These are phyloP conservation scores for Kryptolebias ocellatus DNA, from an alignment of 2,797 vertebrate species.

Conservation along the genomic window DNA sequence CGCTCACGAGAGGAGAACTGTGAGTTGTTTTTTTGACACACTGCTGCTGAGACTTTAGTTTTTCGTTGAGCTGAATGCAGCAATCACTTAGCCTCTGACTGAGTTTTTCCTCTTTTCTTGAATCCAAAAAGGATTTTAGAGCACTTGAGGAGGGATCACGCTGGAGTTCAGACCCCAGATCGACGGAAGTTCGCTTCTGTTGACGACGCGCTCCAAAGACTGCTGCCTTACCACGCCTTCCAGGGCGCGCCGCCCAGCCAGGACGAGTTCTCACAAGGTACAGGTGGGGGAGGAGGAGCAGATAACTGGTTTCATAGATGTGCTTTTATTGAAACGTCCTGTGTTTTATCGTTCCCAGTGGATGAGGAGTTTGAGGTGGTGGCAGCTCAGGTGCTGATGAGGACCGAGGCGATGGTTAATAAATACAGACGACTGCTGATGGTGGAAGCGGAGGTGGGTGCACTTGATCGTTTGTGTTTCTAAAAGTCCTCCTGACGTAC, in stretches of 20 bases:
- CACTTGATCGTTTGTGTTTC: neutral
- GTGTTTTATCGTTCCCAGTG: constrained; percentile 61
- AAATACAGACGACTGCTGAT: constrained; percentile 95
- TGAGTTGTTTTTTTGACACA: constrained; percentile 74
- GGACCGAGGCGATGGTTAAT: constrained; percentile 95
- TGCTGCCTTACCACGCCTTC: constrained; percentile 95
- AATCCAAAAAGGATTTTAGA: constrained; percentile 85
- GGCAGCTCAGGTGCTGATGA: constrained; percentile 91
- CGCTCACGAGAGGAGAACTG: constrained; percentile 94
- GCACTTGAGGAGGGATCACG: constrained; percentile 89
- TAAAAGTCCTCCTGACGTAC: too few species aligned
- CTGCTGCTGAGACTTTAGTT: too few species aligned
- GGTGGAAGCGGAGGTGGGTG: constrained; percentile 93
- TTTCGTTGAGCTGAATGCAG: neutral
- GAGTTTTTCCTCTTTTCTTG: neutral
- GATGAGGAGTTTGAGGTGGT: constrained; percentile 91
- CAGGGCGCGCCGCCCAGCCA: constrained; percentile 89
- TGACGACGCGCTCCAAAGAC: constrained; percentile 87
- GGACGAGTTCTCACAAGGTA: constrained; percentile 92
- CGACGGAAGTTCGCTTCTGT: constrained; percentile 86
- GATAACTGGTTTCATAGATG: neutral
- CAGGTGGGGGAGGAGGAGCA: neutral
- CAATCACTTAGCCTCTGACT: neutral
- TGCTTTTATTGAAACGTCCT: neutral
- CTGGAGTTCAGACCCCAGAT: constrained; percentile 84